These are phyloP conservation scores for Choloepus didactylus DNA, from an alignment of 2,797 vertebrate species.

Conservation along the genomic window DNA sequence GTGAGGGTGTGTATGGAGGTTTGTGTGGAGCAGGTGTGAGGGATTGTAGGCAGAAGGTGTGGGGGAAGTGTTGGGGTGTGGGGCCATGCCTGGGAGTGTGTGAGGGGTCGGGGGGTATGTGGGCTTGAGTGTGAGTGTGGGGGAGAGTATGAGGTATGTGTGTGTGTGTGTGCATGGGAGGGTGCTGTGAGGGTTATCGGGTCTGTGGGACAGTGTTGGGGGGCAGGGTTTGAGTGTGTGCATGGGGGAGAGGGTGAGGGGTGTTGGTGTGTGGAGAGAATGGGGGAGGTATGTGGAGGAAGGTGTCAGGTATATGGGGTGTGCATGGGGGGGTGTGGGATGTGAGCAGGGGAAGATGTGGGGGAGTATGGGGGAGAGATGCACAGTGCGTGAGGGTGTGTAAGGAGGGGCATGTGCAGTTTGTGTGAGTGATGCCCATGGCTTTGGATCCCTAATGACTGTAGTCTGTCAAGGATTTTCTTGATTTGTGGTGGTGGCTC, in stretches of 20 bases:
- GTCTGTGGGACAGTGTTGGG: neutral
- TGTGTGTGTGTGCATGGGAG: neutral
- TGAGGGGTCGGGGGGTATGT: neutral
- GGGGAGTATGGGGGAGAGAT: too few relatives aligned
- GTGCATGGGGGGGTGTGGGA: too few relatives aligned
- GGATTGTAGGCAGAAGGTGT: too few relatives aligned
- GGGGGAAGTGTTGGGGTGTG: neutral
- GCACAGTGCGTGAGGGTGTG: fast-evolving
- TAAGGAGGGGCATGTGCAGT: neutral
- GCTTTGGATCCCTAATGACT: neutral
- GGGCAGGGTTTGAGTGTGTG: neutral
- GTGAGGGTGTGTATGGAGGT: neutral
- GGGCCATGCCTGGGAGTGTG: neutral
- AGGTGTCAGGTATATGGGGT: neutral
- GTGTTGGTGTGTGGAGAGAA: too few relatives aligned
- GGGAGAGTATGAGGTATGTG: neutral
- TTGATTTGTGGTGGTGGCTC: neutral
- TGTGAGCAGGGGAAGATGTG: neutral
- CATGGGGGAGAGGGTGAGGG: neutral
- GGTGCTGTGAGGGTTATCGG: neutral
- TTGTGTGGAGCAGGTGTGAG: neutral
- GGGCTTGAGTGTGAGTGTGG: neutral
- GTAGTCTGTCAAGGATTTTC: neutral
- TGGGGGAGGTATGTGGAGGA: neutral
- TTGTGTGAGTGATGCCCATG: neutral